phyloP scores from a whole-genome alignment of 2,113 vertebrate species.

The Muntiacus reevesi region DNA sequence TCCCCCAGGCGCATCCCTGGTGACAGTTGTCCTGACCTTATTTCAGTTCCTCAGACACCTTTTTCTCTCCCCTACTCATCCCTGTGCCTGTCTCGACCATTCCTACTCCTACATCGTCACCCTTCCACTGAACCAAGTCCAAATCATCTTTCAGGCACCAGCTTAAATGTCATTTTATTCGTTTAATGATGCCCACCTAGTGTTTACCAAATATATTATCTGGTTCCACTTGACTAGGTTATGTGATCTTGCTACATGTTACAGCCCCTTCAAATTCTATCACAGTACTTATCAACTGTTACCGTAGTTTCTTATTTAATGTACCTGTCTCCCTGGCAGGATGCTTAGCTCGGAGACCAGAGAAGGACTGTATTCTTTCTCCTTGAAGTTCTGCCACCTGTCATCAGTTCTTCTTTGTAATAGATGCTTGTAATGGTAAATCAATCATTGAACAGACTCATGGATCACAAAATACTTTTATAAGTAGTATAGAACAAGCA shows the following conservation, averaged over 20 bases:
- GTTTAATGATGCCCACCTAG: neutral
- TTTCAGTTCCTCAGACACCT: neutral
- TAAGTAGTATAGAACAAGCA: neutral
- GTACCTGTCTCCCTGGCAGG: neutral
- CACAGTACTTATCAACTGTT: neutral
- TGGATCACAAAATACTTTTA: neutral
- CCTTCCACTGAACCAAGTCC: neutral
- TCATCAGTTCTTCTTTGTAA: neutral
- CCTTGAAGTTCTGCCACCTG: conserved; percentile 34
- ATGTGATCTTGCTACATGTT: neutral
- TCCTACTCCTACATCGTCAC: neutral
- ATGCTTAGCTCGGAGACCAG: neutral
- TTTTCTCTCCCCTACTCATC: neutral
- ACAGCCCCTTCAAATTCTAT: neutral
- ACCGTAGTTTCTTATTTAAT: neutral
- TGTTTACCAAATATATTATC: neutral
- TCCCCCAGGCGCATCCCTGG: neutral
- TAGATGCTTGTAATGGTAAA: neutral
- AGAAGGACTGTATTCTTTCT: neutral
- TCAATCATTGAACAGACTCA: neutral
- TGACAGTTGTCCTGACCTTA: neutral
- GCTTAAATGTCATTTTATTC: neutral
- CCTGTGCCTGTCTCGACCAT: neutral
- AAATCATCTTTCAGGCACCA: neutral
- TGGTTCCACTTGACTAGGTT: neutral